These are phyloP conservation scores for Brevimyrus niger DNA, from an alignment of 2,113 vertebrate species.

Conservation along the genomic window DNA sequence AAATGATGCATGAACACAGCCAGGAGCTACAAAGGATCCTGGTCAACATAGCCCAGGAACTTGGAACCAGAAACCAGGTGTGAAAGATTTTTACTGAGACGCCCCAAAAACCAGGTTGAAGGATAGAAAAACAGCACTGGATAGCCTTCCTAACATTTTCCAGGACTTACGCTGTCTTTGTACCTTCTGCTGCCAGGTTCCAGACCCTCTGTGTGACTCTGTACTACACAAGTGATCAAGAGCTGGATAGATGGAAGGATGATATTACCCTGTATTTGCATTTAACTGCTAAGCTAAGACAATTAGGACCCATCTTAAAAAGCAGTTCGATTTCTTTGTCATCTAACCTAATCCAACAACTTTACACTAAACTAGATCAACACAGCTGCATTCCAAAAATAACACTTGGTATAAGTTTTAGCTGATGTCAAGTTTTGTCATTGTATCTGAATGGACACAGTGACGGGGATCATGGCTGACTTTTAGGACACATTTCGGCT, in stretches of 20 bases:
- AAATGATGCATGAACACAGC: not conserved
- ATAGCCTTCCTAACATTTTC: not conserved
- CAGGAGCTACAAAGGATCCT: not conserved
- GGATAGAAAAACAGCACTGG: not conserved
- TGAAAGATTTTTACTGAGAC: not conserved
- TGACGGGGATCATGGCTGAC: constrained; percentile 27
- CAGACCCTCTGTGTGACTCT: not conserved
- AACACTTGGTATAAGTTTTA: not conserved
- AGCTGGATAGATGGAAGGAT: not conserved
- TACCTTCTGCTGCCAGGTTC: not conserved
- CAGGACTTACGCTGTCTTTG: not conserved
- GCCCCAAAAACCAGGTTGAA: not conserved
- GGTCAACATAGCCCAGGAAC: not conserved
- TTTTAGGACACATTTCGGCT: constrained; percentile 39
- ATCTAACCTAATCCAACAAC: not conserved
- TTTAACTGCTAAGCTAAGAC: not conserved
- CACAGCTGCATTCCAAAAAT: not conserved
- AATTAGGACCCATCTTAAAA: not conserved
- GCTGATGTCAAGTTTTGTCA: constrained; percentile 1
- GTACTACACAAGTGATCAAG: not conserved
- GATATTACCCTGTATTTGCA: not conserved
- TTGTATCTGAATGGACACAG: constrained; percentile 25
- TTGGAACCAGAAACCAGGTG: not conserved
- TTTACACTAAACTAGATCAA: not conserved
- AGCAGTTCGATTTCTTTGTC: not conserved